Evolutionary conservation across 2,113 vertebrate species (phyloP).

Genomic region (Scartelaos histophorus): DNA sequence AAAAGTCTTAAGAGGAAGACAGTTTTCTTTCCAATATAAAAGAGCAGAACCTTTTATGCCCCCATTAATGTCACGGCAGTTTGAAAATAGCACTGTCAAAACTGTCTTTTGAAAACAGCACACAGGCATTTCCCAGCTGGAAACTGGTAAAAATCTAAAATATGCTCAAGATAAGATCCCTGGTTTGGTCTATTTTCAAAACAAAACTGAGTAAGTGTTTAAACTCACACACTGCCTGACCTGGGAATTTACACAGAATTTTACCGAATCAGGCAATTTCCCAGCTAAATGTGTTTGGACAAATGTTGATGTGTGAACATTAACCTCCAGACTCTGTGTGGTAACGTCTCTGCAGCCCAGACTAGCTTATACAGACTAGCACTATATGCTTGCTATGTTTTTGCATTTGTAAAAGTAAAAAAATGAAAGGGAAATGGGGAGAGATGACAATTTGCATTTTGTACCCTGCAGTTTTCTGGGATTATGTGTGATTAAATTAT

Average conservation of each 20-base stretch:
- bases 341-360: no score
- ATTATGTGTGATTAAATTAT: no score
- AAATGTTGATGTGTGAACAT: no score
- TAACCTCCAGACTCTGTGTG: no score
- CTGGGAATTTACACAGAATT: neutral
- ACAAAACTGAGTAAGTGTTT: neutral
- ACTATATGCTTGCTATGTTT: no score
- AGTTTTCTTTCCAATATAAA: neutral
- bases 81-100: slow-evolving; percentile 5
- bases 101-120: neutral
- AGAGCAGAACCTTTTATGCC: neutral
- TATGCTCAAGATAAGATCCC: neutral
- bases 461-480: no score
- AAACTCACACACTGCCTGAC: neutral
- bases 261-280: neutral
- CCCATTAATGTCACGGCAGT: neutral
- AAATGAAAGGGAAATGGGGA: no score
- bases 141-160: neutral
- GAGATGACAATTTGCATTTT: no score
- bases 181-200: neutral
- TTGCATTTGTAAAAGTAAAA: no score
- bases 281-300: no score
- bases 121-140: neutral
- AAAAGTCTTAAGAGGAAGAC: slow-evolving; percentile 7
- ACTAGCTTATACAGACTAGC: no score